Evolutionary conservation across 2,113 vertebrate species (phyloP).

Genomic region (mouse (Mus musculus)): GRCm39 chrX:40782501-40783000

Average conservation of each 20-base stretch:
- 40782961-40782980: background rate
- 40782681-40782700: slow-evolving; percentile 31
- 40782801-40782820: background rate
- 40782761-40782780: background rate
- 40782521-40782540: slow-evolving; percentile 1
- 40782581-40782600: background rate
- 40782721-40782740: slow-evolving; percentile 16
- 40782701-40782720: slow-evolving; percentile 18
- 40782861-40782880: background rate
- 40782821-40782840: slow-evolving; percentile 2
- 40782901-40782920: background rate
- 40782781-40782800: background rate
- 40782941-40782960: background rate
- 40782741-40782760: slow-evolving; percentile 8
- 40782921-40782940: background rate
- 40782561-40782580: background rate
- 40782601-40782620: background rate
- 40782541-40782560: background rate
- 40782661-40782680: background rate
- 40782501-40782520: slow-evolving; percentile 33
- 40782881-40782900: background rate
- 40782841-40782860: slow-evolving; percentile 19
- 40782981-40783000: slow-evolving; percentile 44
- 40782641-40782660: background rate
- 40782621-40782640: background rate